Evolutionary conservation across 1,140 invertebrate species (phyloP).

Genomic region (Euura saliciscinereae): DNA sequence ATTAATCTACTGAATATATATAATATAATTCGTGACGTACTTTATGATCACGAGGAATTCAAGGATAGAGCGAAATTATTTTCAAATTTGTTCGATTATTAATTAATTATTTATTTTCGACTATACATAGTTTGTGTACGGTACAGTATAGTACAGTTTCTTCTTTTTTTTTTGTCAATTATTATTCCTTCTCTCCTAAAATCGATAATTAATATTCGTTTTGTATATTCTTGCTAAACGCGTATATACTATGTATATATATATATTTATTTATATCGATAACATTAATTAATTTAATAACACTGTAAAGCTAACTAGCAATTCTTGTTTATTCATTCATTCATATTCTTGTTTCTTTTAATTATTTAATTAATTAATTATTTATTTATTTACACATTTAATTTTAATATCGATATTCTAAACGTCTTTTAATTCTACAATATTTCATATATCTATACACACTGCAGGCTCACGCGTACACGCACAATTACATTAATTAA

Average conservation of each 20-base stretch:
- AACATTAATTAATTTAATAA: conserved; percentile 5
- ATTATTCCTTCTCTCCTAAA: background rate
- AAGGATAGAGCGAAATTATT: background rate
- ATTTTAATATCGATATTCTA: background rate
- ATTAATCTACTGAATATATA: background rate
- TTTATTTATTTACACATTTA: background rate
- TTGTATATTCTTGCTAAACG: background rate
- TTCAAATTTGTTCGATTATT: background rate
- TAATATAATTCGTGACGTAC: background rate
- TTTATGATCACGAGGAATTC: background rate
- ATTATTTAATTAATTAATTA: no score
- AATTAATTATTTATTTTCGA: conserved; percentile 6
- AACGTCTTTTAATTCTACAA: no score
- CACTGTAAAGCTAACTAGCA: conserved; percentile 7
- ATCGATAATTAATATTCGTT: background rate
- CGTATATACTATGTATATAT: background rate
- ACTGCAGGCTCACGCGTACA: background rate
- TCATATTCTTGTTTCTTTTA: no score
- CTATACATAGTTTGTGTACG: conserved; percentile 1
- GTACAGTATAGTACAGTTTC: background rate
- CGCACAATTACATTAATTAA: background rate
- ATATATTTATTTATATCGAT: background rate
- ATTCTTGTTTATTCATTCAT: background rate
- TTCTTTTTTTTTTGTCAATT: background rate
- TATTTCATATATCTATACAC: background rate